Conservation (phyloP, 2,797 vertebrate genomes). For the Arrhamphus sclerolepis region DNA sequence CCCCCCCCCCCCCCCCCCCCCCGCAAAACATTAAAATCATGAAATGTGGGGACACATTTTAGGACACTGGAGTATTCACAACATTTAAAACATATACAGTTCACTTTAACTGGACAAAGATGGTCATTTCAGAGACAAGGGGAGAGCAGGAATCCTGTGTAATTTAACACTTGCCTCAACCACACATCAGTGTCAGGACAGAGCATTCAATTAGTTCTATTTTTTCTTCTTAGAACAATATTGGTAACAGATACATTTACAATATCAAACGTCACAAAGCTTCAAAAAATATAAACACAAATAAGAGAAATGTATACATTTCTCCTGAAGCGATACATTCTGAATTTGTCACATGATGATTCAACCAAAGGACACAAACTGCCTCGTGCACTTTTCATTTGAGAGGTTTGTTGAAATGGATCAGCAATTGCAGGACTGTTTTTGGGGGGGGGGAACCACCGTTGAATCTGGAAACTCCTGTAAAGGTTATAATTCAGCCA, state of each 20-base stretch:
- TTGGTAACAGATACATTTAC: constrained; percentile 59
- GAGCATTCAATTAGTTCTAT: constrained; percentile 35
- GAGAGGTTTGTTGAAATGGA: constrained; percentile 24
- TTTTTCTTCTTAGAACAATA: constrained; percentile 43
- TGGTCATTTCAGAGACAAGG: constrained; percentile 25
- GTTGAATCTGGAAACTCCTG: constrained; percentile 24
- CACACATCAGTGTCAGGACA: constrained; percentile 39
- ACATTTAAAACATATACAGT: constrained; percentile 73
- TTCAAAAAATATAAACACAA: constrained; percentile 16
- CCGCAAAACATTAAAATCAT: constrained; percentile 74
- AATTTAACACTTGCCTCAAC: constrained; percentile 40
- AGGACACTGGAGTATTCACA: constrained; percentile 57
- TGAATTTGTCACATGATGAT: constrained; percentile 40
- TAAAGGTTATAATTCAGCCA: constrained; percentile 22
- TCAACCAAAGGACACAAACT: constrained; percentile 26
- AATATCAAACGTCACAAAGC: constrained; percentile 60
- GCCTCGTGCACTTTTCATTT: constrained; percentile 13
- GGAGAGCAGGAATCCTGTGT: constrained; percentile 31
- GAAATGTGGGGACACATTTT: constrained; percentile 59
- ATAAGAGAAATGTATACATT: constrained; percentile 6
- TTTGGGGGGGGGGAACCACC: constrained; percentile 18
- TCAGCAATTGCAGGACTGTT: constrained; percentile 24
- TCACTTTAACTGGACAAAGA: constrained; percentile 65
- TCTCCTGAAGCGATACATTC: constrained; percentile 61
- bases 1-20: too few species aligned